Percentiles rank a stretch among this genome's conserved stretches.
These are phyloP conservation scores for Rutpela maculata DNA, from an alignment of 2,888 invertebrate genomes.

Conservation along the genomic window DNA sequence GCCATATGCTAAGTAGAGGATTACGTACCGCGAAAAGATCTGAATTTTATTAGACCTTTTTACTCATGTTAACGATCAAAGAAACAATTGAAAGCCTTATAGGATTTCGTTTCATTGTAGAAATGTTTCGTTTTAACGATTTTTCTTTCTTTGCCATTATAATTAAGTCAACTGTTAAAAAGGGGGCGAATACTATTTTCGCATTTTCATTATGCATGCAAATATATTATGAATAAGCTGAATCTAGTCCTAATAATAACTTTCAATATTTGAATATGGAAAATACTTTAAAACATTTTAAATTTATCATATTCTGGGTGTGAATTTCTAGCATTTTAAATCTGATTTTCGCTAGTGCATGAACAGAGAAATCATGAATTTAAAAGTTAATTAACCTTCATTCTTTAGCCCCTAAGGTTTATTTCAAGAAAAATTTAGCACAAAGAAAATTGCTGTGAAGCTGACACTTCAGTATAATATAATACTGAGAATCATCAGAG, in stretches of 20 bases:
- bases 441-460: no score
- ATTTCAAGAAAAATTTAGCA: neutral
- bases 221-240: slow-evolving; percentile 53
- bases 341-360: slow-evolving; percentile 2
- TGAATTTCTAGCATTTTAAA: slow-evolving; percentile 8
- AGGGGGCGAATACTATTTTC: slow-evolving; percentile 43
- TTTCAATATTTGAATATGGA: slow-evolving; percentile 56
- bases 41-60: slow-evolving; percentile 59
- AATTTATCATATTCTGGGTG: slow-evolving; percentile 34
- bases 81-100: slow-evolving; percentile 56
- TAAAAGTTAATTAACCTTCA: neutral
- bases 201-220: slow-evolving; percentile 54
- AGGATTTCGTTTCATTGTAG: slow-evolving; percentile 47
- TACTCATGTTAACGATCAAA: slow-evolving; percentile 55
- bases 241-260: slow-evolving; percentile 50
- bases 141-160: slow-evolving; percentile 49
- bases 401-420: neutral
- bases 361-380: neutral
- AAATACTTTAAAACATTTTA: slow-evolving; percentile 47
- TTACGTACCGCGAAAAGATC: slow-evolving; percentile 61
- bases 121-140: slow-evolving; percentile 52
- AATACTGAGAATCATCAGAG: no score
- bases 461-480: no score
- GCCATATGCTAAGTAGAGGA: slow-evolving; percentile 67
- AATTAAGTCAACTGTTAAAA: slow-evolving; percentile 36